These are phyloP conservation scores for Lerista edwardsae DNA, from an alignment of 2,797 vertebrate genomes.

Conservation along the genomic window DNA sequence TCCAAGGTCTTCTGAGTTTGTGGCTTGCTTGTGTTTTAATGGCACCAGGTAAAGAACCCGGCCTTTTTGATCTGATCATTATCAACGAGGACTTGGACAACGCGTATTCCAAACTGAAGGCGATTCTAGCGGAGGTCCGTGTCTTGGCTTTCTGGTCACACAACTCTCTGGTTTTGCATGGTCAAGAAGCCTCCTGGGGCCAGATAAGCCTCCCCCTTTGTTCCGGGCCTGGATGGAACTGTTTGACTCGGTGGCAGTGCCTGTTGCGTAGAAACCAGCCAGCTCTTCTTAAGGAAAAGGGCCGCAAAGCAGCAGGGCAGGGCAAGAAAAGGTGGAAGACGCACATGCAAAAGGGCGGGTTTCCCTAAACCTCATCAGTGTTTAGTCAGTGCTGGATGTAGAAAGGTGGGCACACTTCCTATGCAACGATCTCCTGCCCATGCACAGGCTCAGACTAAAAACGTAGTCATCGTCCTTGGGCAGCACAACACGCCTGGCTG, in stretches of 20 bases:
- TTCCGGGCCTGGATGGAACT: background rate
- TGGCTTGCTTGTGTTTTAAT: background rate
- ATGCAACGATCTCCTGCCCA: background rate
- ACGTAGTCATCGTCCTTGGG: background rate
- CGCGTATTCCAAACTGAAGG: conserved; percentile 84
- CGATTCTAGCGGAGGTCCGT: conserved; percentile 85
- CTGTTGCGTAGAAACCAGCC: background rate
- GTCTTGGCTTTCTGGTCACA: background rate
- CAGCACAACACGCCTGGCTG: background rate
- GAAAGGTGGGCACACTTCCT: background rate
- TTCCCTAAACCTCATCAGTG: background rate
- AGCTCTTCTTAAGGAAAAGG: background rate
- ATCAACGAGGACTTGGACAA: conserved; percentile 89
- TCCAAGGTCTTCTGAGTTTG: background rate
- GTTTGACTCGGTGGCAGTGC: background rate
- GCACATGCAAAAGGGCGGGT: background rate
- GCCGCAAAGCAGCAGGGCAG: background rate
- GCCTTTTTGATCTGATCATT: conserved; percentile 88
- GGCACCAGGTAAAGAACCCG: conserved; percentile 85
- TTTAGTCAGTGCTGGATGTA: background rate
- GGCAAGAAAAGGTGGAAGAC: background rate
- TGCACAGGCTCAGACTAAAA: background rate
- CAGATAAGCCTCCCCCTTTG: background rate
- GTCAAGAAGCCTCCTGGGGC: background rate
- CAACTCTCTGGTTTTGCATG: no score